Evolutionary conservation across 2,113 vertebrate species (phyloP).

Genomic region (Hippocampus zosterae): DNA sequence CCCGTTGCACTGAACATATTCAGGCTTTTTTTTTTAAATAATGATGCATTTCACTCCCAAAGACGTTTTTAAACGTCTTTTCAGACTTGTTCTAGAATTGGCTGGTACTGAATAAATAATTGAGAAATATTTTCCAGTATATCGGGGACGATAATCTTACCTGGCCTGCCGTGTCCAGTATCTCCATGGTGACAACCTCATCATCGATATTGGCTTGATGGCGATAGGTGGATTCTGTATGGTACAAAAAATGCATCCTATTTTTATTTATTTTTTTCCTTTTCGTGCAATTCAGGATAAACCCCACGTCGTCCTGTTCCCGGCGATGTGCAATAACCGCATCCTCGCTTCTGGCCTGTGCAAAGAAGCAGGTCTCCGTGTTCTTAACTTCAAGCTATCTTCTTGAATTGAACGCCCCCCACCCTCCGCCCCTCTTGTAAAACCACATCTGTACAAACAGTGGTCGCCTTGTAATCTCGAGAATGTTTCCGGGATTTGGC

Average conservation of each 20-base stretch:
- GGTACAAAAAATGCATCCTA: constrained; percentile 1
- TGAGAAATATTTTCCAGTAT: too few species aligned
- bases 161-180: constrained; percentile 97
- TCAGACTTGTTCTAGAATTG: too few species aligned
- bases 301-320: background rate
- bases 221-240: constrained; percentile 91
- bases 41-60: too few species aligned
- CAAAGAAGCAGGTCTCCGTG: constrained; percentile 17
- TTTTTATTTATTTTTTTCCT: too few species aligned
- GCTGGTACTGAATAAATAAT: too few species aligned
- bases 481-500: constrained; percentile 19
- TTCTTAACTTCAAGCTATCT: constrained; percentile 33
- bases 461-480: constrained; percentile 6
- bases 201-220: constrained; percentile 96
- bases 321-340: background rate
- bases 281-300: too few species aligned
- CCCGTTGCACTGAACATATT: too few species aligned
- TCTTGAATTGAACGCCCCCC: constrained; percentile 18
- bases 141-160: constrained; percentile 59
- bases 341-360: constrained; percentile 11
- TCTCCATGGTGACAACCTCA: constrained; percentile 95
- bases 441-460: constrained; percentile 51
- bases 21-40: too few species aligned
- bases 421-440: constrained; percentile 20
- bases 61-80: too few species aligned